A percentile compares a stretch with the other conserved stretches of the same genome.
phyloP scores from a whole-genome alignment of 23 tunicate species.

The Styela plicata region DNA sequence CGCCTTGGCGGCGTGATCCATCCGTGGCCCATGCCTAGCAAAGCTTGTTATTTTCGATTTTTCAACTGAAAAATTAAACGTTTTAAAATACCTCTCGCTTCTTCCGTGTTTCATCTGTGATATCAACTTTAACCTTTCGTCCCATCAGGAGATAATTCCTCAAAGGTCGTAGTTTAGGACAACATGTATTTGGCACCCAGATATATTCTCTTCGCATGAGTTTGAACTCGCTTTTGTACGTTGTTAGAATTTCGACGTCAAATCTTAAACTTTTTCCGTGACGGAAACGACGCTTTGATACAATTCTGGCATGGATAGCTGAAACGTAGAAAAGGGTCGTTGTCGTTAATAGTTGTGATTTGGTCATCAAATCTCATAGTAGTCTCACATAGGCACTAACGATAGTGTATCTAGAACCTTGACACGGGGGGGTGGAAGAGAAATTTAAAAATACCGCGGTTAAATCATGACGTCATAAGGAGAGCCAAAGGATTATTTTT shows the following conservation, averaged over 20 bases:
- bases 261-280: conserved; percentile 49
- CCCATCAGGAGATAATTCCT: conserved; percentile 85
- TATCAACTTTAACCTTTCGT: conserved; percentile 46
- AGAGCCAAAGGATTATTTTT: too few species aligned
- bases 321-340: conserved; percentile 21
- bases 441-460: too few species aligned
- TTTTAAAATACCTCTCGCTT: neutral
- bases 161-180: conserved; percentile 78
- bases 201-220: conserved; percentile 73
- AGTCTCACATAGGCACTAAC: too few species aligned
- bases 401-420: too few species aligned
- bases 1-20: too few species aligned
- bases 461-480: too few species aligned
- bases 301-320: conserved; percentile 70
- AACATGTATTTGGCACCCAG: conserved; percentile 84
- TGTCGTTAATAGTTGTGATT: too few species aligned
- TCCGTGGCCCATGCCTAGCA: too few species aligned
- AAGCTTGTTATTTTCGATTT: neutral
- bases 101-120: conserved; percentile 1
- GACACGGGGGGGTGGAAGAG: too few species aligned
- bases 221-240: conserved; percentile 58
- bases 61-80: neutral
- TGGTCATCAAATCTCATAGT: too few species aligned
- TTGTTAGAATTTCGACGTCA: conserved; percentile 49
- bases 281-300: conserved; percentile 51